These are phyloP conservation scores for Linnaemya tessellans DNA, from an alignment of 2,888 invertebrate genomes.

Conservation along the genomic window DNA sequence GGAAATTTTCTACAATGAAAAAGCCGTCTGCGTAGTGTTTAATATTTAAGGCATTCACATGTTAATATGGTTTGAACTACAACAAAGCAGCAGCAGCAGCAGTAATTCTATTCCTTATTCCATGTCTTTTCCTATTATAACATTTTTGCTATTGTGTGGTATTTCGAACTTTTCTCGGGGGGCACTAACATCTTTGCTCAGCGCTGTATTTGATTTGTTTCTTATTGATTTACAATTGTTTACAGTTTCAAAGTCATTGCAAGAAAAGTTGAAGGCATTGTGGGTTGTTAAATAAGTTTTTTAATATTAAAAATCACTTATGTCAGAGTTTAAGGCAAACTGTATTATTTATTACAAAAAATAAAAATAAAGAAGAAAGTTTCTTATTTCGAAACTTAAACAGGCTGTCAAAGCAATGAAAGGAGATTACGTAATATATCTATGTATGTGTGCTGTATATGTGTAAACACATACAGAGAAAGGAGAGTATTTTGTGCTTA, in stretches of 20 bases:
- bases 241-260: background rate
- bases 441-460: background rate
- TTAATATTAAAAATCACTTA: background rate
- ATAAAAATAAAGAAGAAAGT: background rate
- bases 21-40: background rate
- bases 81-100: background rate
- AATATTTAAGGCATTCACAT: background rate
- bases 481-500: background rate
- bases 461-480: background rate
- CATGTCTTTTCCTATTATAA: background rate
- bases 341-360: background rate
- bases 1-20: background rate
- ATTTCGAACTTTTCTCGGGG: constrained; percentile 11
- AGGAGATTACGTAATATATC: background rate
- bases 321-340: background rate
- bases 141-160: constrained; percentile 25
- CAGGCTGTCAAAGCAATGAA: background rate
- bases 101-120: background rate
- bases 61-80: background rate
- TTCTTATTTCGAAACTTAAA: constrained; percentile 1
- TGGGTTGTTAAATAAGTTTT: background rate
- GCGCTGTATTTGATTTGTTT: constrained; percentile 50
- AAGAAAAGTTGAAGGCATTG: background rate
- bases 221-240: constrained; percentile 60
- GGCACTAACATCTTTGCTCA: background rate